Conservation (phyloP, 2,888 invertebrate species). For the Onthophagus sagittarius region DNA sequence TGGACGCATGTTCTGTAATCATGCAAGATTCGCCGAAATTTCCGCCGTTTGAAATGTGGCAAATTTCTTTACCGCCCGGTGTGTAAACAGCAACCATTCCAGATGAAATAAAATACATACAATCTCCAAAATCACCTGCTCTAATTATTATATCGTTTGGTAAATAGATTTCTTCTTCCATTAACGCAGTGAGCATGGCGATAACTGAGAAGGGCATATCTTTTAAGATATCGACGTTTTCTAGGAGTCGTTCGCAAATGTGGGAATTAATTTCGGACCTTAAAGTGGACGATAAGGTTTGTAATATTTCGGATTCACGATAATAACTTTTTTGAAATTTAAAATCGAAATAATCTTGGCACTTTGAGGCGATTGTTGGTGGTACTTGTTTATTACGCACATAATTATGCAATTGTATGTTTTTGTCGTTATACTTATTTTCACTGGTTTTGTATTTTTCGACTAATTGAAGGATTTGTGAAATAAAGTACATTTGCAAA, state of each 20-base stretch:
- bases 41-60: slow-evolving; percentile 49
- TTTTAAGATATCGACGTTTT: slow-evolving; percentile 44
- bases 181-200: slow-evolving; percentile 35
- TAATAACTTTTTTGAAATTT: slow-evolving; percentile 45
- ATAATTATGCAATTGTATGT: slow-evolving; percentile 46
- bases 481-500: slow-evolving; percentile 25
- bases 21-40: slow-evolving; percentile 51
- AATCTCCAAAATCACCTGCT: slow-evolving; percentile 41
- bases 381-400: slow-evolving; percentile 49
- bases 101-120: slow-evolving; percentile 46
- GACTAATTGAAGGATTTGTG: slow-evolving; percentile 33
- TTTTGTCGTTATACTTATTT: slow-evolving; percentile 36
- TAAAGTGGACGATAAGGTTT: slow-evolving; percentile 39
- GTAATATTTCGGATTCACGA: slow-evolving; percentile 44
- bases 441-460: slow-evolving; percentile 32
- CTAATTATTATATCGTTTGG: slow-evolving; percentile 46
- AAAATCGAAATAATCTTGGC: slow-evolving; percentile 45
- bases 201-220: slow-evolving; percentile 41
- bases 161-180: slow-evolving; percentile 44
- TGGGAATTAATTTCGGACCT: slow-evolving; percentile 43
- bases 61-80: slow-evolving; percentile 45
- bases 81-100: slow-evolving; percentile 51
- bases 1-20: slow-evolving; percentile 45
- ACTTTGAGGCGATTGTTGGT: slow-evolving; percentile 39
- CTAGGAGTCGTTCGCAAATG: slow-evolving; percentile 48